These are phyloP conservation scores for Thunnus thynnus DNA, from an alignment of 2,113 vertebrate genomes.

Conservation along the genomic window DNA sequence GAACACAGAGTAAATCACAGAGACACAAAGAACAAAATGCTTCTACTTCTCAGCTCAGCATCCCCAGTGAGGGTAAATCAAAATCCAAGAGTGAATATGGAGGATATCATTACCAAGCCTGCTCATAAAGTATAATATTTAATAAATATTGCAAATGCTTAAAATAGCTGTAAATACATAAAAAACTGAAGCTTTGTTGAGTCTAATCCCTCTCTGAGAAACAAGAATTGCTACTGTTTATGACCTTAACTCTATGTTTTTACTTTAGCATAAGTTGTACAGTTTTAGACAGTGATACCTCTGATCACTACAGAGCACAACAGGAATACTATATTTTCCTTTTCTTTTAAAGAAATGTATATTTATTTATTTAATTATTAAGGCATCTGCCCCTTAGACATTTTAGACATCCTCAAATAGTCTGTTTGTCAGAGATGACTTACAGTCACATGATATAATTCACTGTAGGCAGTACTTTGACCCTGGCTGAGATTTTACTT, in stretches of 20 bases:
- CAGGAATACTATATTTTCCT: neutral
- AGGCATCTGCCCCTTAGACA: neutral
- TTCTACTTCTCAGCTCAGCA: conserved; percentile 53
- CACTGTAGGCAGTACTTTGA: neutral
- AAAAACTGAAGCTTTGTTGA: conserved; percentile 6
- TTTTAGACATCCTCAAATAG: neutral
- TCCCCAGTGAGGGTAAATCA: conserved; percentile 54
- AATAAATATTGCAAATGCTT: conserved; percentile 1
- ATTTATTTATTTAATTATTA: neutral
- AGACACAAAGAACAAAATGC: conserved; percentile 66
- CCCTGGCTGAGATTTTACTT: neutral
- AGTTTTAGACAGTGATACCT: neutral
- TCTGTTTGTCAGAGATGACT: neutral
- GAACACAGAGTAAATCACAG: conserved; percentile 70
- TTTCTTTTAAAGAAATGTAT: neutral
- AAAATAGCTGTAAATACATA: conserved; percentile 12
- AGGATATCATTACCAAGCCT: conserved; percentile 6
- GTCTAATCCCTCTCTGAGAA: neutral
- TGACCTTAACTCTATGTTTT: neutral
- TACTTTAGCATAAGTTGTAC: neutral
- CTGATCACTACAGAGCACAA: neutral
- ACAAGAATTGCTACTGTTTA: neutral
- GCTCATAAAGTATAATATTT: conserved; percentile 12
- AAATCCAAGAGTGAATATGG: conserved; percentile 24
- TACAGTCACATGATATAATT: neutral